phyloP scores from a whole-genome alignment of 2,113 vertebrate genomes.

The Amblyopsis rosae region DNA sequence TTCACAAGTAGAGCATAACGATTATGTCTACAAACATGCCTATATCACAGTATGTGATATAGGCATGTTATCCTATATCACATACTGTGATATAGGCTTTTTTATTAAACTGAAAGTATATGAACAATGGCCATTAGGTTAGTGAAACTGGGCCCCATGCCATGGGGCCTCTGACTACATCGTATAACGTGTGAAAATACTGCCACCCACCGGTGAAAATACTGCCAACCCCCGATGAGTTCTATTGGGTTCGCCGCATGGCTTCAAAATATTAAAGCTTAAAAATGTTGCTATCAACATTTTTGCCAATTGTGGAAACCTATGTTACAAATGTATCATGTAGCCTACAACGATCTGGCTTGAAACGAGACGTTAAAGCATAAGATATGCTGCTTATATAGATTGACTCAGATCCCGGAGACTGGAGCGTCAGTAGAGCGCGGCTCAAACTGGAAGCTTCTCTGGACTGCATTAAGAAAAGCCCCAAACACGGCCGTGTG shows the following conservation, averaged over 20 bases:
- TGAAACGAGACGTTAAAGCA: background rate
- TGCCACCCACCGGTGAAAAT: constrained; percentile 59
- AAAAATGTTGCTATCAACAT: too few species aligned
- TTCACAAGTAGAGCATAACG: background rate
- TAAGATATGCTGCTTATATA: constrained; percentile 24
- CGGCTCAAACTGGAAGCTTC: constrained; percentile 46
- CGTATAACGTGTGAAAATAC: constrained; percentile 33
- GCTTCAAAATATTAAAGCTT: background rate
- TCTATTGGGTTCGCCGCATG: background rate
- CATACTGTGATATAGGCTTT: background rate
- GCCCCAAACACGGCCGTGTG: constrained; percentile 11
- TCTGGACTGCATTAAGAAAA: constrained; percentile 57
- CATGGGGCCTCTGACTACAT: constrained; percentile 42
- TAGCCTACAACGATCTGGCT: background rate
- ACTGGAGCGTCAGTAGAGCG: constrained; percentile 28
- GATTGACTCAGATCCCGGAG: constrained; percentile 34
- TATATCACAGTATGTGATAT: too few species aligned
- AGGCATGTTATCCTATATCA: too few species aligned
- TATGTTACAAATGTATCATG: background rate
- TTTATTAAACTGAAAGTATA: background rate
- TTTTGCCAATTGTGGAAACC: background rate
- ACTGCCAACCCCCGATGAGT: constrained; percentile 51
- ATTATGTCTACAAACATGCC: background rate
- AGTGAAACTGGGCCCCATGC: constrained; percentile 21
- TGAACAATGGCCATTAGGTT: constrained; percentile 2